Evolutionary conservation across 1,140 invertebrate species (phyloP).

Genomic region (Helicoverpa zea): DNA sequence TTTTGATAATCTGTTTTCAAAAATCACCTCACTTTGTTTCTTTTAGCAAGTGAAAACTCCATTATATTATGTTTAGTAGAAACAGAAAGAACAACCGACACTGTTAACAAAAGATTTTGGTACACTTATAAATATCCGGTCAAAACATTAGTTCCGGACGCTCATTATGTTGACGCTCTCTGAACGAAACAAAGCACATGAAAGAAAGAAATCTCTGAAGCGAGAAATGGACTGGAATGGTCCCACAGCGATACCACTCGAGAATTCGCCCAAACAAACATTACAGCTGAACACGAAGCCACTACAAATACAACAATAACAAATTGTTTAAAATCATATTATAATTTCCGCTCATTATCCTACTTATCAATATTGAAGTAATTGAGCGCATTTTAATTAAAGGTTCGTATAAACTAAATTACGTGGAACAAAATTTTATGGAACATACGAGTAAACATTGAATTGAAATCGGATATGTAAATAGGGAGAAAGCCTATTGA

Average conservation of each 20-base stretch:
- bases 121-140: slow-evolving; percentile 66
- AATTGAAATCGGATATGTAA: neutral
- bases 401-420: neutral
- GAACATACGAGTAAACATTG: neutral
- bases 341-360: neutral
- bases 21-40: slow-evolving; percentile 1
- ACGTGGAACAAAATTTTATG: neutral
- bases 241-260: slow-evolving; percentile 25
- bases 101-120: slow-evolving; percentile 58
- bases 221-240: slow-evolving; percentile 58
- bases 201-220: slow-evolving; percentile 69
- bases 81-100: slow-evolving; percentile 45
- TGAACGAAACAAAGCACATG: slow-evolving; percentile 68
- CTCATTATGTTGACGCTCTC: slow-evolving; percentile 68
- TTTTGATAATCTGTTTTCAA: neutral
- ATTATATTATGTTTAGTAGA: slow-evolving; percentile 35
- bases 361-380: neutral
- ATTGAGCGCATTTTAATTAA: neutral
- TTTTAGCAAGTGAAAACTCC: slow-evolving; percentile 32
- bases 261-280: slow-evolving; percentile 12
- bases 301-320: slow-evolving; percentile 11
- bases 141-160: slow-evolving; percentile 65
- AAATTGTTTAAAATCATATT: neutral
- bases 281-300: slow-evolving; percentile 17
- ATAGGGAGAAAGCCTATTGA: neutral